phyloP scores from a whole-genome alignment of 2,888 invertebrate genomes.

The Aricia artaxerxes region DNA sequence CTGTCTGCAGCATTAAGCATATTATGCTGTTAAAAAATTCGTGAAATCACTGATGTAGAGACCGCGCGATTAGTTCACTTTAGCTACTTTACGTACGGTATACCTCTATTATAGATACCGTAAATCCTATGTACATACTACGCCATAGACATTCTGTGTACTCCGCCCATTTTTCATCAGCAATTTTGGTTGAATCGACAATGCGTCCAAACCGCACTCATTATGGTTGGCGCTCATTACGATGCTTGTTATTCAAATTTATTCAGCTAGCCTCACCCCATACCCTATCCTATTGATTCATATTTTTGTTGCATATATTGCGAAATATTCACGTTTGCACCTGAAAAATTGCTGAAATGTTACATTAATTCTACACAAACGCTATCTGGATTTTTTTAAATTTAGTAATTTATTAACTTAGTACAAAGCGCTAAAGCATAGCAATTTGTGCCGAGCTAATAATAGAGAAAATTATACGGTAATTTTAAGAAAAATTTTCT shows the following conservation, averaged over 20 bases:
- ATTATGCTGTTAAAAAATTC: too few species aligned
- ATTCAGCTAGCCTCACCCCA: conserved; percentile 53
- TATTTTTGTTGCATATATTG: conserved; percentile 29
- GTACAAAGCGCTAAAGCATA: too few species aligned
- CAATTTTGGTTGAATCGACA: conserved; percentile 3
- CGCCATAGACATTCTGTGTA: too few species aligned
- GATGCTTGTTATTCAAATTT: conserved; percentile 59
- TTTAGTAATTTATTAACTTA: too few species aligned
- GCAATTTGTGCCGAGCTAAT: too few species aligned
- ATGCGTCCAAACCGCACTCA: conserved; percentile 55
- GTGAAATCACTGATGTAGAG: too few species aligned
- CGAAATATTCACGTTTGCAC: neutral
- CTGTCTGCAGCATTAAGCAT: too few species aligned
- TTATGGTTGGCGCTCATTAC: conserved; percentile 57
- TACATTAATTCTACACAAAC: neutral
- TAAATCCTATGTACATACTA: neutral
- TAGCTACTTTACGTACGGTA: too few species aligned
- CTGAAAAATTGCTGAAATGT: neutral
- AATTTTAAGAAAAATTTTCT: too few species aligned
- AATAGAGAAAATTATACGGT: too few species aligned
- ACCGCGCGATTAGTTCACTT: too few species aligned
- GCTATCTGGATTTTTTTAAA: too few species aligned
- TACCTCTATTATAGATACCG: neutral
- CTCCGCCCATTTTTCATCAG: neutral
- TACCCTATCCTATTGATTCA: conserved; percentile 37